Conservation (phyloP, 1,140 invertebrate species). For the Zaprionus africanus region DNA sequence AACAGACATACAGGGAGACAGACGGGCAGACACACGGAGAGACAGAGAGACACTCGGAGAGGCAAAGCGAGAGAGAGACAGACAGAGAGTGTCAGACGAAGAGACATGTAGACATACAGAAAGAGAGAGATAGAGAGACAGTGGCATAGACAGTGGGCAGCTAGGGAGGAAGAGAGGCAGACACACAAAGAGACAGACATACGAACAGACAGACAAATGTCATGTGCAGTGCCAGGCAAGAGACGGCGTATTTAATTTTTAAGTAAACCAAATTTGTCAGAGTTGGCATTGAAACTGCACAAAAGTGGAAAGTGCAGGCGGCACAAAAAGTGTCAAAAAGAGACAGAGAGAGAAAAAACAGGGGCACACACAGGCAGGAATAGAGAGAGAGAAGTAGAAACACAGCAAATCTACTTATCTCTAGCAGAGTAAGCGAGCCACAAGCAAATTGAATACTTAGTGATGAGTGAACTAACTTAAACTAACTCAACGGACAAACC, state of each 20-base stretch:
- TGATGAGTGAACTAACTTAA: no score
- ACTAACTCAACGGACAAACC: no score
- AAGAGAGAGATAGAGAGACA: constrained; percentile 2
- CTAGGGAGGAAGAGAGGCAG: constrained; percentile 16
- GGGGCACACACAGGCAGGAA: not conserved
- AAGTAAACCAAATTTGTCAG: constrained; percentile 56
- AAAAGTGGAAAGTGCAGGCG: constrained; percentile 20
- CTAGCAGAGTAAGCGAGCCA: no score
- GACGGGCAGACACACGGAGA: not conserved
- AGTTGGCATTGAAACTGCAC: constrained; percentile 59
- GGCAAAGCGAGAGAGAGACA: no score
- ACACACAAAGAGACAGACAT: constrained; percentile 7
- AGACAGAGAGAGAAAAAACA: not conserved
- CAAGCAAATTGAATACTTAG: no score
- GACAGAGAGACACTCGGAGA: not conserved
- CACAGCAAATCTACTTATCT: no score
- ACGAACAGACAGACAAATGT: constrained; percentile 46
- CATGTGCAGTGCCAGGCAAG: constrained; percentile 70
- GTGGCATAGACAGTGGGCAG: no score
- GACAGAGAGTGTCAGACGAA: no score
- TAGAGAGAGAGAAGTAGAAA: not conserved
- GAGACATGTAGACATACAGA: constrained; percentile 1
- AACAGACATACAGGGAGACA: constrained; percentile 11
- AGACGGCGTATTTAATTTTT: constrained; percentile 68
- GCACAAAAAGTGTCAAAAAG: not conserved